Conservation (phyloP, 2,113 vertebrate species). For the Pyxicephalus adspersus region DNA sequence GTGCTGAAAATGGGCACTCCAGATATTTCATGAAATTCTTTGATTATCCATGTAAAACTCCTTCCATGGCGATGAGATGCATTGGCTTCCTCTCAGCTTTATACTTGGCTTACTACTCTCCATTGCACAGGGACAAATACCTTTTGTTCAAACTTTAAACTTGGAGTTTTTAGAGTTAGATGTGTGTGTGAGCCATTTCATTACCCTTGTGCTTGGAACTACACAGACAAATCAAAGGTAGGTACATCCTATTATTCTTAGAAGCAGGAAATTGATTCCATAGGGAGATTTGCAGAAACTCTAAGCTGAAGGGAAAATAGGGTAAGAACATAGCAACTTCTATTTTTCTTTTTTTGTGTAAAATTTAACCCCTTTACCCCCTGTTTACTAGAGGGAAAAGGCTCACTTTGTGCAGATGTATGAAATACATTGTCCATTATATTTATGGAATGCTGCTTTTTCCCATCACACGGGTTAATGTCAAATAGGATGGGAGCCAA, state of each 20-base stretch:
- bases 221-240: conserved; percentile 11
- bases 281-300: conserved; percentile 33
- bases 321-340: conserved; percentile 16
- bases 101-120: no score
- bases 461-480: conserved; percentile 36
- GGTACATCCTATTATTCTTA: conserved; percentile 40
- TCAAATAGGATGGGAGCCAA: conserved; percentile 40
- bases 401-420: not conserved
- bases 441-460: not conserved
- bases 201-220: not conserved
- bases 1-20: not conserved
- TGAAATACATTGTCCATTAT: not conserved
- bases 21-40: not conserved
- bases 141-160: not conserved
- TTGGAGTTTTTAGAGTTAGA: not conserved
- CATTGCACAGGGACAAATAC: conserved; percentile 13
- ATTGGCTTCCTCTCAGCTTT: not conserved
- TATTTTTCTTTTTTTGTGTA: not conserved
- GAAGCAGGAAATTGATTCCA: conserved; percentile 33
- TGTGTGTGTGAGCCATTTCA: not conserved
- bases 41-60: not conserved
- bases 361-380: not conserved
- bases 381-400: not conserved
- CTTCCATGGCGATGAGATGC: no score
- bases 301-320: conserved; percentile 19